A percentile compares a stretch with the other conserved stretches of the same genome.
phyloP scores from a whole-genome alignment of 2,113 vertebrate genomes.

The Opisthocomus hoazin region DNA sequence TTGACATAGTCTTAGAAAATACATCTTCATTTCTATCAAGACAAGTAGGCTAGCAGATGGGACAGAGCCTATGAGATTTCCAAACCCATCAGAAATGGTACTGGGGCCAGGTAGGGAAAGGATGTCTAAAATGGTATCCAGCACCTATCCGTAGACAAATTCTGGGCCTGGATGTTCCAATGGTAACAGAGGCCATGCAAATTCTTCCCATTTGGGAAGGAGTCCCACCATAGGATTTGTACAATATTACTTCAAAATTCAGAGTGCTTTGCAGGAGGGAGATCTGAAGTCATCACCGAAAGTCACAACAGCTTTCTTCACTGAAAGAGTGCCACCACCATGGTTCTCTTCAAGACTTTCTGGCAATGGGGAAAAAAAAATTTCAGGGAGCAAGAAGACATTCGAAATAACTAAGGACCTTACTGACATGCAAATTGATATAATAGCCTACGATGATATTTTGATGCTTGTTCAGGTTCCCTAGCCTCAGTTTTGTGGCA shows the following conservation, averaged over 20 bases:
- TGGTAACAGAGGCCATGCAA: background rate
- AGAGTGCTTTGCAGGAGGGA: background rate
- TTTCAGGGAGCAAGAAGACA: background rate
- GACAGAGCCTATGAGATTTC: background rate
- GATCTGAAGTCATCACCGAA: background rate
- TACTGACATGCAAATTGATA: background rate
- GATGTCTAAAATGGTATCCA: background rate
- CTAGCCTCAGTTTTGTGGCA: background rate
- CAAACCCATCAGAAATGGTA: background rate
- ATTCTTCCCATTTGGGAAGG: background rate
- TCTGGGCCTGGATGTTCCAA: background rate
- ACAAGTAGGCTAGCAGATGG: background rate
- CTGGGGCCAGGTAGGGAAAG: background rate
- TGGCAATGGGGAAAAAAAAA: background rate
- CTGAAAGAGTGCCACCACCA: background rate
- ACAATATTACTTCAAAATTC: background rate
- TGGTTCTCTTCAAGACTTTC: background rate
- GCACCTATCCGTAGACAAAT: background rate
- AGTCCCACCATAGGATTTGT: background rate
- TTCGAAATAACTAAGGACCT: background rate
- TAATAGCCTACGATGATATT: background rate
- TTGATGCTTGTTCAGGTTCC: background rate
- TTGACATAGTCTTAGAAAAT: background rate
- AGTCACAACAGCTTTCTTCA: background rate
- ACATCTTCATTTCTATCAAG: background rate